phyloP scores from a whole-genome alignment of 2,888 invertebrate species.

The Eudasyphora cyanicolor region DNA sequence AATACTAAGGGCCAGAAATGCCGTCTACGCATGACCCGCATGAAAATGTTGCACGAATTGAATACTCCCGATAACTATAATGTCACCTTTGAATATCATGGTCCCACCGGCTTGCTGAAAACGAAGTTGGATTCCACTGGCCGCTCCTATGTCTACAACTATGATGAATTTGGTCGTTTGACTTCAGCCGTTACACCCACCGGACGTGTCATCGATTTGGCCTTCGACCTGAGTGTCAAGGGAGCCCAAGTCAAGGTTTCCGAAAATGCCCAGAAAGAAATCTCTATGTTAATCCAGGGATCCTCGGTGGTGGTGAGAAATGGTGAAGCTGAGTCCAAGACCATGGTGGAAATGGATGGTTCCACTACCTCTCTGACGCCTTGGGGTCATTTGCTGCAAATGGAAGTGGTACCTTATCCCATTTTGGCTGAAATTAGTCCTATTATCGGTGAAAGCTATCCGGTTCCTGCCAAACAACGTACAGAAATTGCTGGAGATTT shows the following conservation, averaged over 20 bases:
- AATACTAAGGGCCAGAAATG: slow-evolving; percentile 96
- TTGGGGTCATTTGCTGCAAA: slow-evolving; percentile 93
- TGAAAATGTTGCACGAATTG: slow-evolving; percentile 94
- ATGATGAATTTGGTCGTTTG: slow-evolving; percentile 95
- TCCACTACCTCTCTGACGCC: slow-evolving; percentile 90
- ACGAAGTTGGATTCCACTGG: slow-evolving; percentile 94
- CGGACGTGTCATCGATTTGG: slow-evolving; percentile 93
- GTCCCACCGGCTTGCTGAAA: slow-evolving; percentile 92
- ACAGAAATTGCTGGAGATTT: slow-evolving; percentile 94
- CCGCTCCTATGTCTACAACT: slow-evolving; percentile 94
- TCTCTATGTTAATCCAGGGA: slow-evolving; percentile 93
- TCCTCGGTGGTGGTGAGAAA: slow-evolving; percentile 90
- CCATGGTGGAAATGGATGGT: slow-evolving; percentile 90
- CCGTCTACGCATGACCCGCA: slow-evolving; percentile 93
- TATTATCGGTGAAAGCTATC: slow-evolving; percentile 93
- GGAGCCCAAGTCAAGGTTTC: slow-evolving; percentile 93
- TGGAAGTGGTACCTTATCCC: slow-evolving; percentile 94
- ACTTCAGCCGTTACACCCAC: slow-evolving; percentile 96
- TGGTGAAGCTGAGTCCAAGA: slow-evolving; percentile 91
- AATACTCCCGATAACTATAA: slow-evolving; percentile 96
- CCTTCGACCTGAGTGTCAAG: slow-evolving; percentile 93
- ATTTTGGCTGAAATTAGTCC: slow-evolving; percentile 94
- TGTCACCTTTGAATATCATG: slow-evolving; percentile 95
- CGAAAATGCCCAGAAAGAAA: slow-evolving; percentile 90
- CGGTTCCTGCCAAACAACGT: slow-evolving; percentile 93